phyloP scores from a whole-genome alignment of 2,113 vertebrate species.

The Heterotilapia buettikoferi region DNA sequence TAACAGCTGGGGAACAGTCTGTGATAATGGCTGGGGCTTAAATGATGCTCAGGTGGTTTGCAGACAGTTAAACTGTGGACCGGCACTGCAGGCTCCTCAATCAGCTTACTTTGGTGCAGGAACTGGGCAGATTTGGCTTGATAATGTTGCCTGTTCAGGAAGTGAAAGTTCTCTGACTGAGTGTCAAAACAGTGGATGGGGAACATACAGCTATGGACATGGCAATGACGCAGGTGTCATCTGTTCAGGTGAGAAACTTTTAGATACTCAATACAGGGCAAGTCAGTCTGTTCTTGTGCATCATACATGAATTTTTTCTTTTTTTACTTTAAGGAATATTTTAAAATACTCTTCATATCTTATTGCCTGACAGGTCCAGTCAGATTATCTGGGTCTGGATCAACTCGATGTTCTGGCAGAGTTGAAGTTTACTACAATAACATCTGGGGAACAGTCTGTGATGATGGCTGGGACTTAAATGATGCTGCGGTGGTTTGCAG shows the following conservation, averaged over 20 bases:
- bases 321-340: not conserved
- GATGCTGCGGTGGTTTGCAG: not conserved
- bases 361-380: not conserved
- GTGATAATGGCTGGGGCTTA: no score
- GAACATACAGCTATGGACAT: not conserved
- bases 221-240: accelerated
- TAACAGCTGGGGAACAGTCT: no score
- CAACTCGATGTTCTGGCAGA: accelerated
- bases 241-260: not conserved
- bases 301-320: not conserved
- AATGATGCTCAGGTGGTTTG: no score
- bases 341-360: not conserved
- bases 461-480: accelerated
- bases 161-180: no score
- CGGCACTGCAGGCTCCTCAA: no score
- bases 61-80: no score
- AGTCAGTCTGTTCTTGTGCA: not conserved
- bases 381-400: accelerated
- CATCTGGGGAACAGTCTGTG: not conserved
- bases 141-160: no score
- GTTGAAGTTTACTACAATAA: accelerated
- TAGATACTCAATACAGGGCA: not conserved
- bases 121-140: no score
- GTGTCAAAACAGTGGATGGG: no score
- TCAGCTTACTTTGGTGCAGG: no score